Conservation (phyloP, 2,113 vertebrate genomes). For the Bettongia penicillata region DNA sequence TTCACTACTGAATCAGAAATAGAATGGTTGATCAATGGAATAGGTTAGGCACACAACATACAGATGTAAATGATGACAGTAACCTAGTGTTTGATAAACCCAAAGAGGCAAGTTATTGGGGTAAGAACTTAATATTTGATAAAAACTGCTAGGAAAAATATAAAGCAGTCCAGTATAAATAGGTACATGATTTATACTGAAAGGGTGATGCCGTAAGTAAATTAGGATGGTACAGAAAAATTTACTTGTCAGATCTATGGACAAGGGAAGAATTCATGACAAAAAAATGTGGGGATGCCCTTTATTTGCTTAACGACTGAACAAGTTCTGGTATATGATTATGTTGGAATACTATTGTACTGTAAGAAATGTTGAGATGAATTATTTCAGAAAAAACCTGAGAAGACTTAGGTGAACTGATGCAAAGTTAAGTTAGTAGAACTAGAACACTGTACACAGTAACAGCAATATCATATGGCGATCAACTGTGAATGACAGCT, state of each 20-base stretch:
- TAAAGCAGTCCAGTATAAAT: neutral
- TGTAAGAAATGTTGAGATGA: neutral
- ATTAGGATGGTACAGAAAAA: neutral
- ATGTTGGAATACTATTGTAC: neutral
- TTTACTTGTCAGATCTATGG: neutral
- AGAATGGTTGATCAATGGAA: neutral
- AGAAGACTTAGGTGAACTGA: neutral
- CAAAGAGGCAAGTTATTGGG: neutral
- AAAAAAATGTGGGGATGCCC: neutral
- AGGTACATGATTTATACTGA: neutral
- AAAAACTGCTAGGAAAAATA: neutral
- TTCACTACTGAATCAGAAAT: neutral
- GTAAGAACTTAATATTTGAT: neutral
- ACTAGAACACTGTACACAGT: neutral
- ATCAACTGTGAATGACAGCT: neutral
- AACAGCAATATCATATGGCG: neutral
- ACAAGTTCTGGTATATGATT: neutral
- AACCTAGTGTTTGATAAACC: neutral
- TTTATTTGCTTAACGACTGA: neutral
- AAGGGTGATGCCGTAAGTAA: neutral
- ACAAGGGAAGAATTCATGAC: neutral
- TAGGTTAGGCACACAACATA: neutral
- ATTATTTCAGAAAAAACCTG: neutral
- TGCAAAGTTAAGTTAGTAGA: neutral
- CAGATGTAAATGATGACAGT: neutral